Evolutionary conservation across 2,888 invertebrate genomes (phyloP), one percentile per base, ranked within the genome.

Genomic region (Ellobium chinense): DNA sequence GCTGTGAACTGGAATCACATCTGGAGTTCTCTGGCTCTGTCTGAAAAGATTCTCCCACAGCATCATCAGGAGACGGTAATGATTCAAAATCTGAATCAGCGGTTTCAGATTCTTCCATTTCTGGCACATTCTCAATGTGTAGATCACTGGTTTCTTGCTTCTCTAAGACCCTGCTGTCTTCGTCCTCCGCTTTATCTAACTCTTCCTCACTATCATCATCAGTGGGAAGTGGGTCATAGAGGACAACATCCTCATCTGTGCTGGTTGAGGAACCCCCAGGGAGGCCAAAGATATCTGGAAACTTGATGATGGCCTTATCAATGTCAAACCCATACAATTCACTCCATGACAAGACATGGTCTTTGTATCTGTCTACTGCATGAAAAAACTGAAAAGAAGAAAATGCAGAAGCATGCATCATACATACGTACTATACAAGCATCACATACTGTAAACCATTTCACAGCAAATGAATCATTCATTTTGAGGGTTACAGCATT

Each of bases 261-360:
- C 24, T 37, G 14, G 31, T 5, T 14, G n/a, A 21, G 2, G 36
- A 21, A 54, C 39, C 24, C 12, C 77, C 65, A 39, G 72, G 73
- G 27, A 80, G 72, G 34, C 69, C 74, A 62, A 83, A 83, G 9
- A 83, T 60, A 18, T 80, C 77, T 12, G 81, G 77, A 54, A 74
- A 83, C 60, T 79, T 76, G 1, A 68, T 29, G 9, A 83, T 14
- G 12, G 77, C 81, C 21, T 69, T 73, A 78, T 74, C 80, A 46
- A 83, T 83, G 60, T 83, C 60, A 54, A 82, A 83, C 4, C 34
- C 63, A 54, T 82, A 78, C 69, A 83, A 70, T 46, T 83, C 83
- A 29, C 74, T 65, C 83, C 83, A 83, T 0, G 83, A 79, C 24
- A 83, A 39, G 9, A 27, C 72, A 34, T 39, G 68, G 54, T 83